Evolutionary conservation across 2,888 invertebrate genomes (phyloP).

Genomic region (Spialia ferax): DNA sequence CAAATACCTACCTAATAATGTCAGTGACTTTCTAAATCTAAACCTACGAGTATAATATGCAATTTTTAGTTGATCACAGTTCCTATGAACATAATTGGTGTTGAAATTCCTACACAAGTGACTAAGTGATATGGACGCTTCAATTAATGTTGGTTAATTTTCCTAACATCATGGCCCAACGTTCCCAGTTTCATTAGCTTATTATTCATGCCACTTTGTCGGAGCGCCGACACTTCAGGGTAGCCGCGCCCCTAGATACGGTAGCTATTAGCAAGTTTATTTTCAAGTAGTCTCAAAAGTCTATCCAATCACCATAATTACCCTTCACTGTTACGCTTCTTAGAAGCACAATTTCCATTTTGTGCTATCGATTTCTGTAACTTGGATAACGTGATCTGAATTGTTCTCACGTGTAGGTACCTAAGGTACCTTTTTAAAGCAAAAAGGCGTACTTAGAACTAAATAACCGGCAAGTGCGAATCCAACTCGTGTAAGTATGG

Average conservation of each 20-base stretch:
- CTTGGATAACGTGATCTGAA: constrained; percentile 20
- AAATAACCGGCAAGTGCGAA: no score
- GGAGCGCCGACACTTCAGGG: constrained; percentile 28
- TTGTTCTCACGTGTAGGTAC: not conserved
- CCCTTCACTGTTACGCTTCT: constrained; percentile 38
- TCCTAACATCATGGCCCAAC: not conserved
- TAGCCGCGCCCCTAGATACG: constrained; percentile 34
- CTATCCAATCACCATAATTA: constrained; percentile 41
- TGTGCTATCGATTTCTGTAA: constrained; percentile 22
- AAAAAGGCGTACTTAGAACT: no score
- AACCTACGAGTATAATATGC: no score
- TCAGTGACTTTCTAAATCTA: no score
- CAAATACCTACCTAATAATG: no score
- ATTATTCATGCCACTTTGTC: constrained; percentile 36
- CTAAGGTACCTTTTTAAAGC: not conserved
- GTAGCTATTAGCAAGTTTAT: constrained; percentile 38
- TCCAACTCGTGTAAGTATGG: no score
- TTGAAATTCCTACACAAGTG: not conserved
- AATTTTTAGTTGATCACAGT: no score
- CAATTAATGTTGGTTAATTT: constrained; percentile 9
- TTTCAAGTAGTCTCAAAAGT: constrained; percentile 38
- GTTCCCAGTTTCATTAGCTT: constrained; percentile 22
- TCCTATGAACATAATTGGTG: no score
- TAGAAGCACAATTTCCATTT: constrained; percentile 37
- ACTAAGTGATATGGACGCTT: not conserved